phyloP scores from a whole-genome alignment of 2,888 invertebrate species.

The Drosophila peninsularis region DNA sequence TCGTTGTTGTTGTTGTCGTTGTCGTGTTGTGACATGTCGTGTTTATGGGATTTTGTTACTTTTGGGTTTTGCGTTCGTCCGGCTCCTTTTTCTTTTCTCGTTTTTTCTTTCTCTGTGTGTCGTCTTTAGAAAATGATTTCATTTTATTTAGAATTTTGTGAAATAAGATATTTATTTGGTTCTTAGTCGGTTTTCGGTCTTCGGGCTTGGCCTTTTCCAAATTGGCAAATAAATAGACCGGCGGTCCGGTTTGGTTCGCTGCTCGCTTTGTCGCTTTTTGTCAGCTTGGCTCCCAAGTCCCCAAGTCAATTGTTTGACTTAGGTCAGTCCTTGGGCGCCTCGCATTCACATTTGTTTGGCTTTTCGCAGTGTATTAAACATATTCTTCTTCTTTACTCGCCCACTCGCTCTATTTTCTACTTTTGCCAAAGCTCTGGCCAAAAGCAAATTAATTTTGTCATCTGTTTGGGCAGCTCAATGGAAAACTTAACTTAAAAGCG shows the following conservation, averaged over 20 bases:
- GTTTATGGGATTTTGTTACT: conserved; percentile 78
- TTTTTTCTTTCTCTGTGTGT: not conserved
- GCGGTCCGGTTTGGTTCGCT: conserved; percentile 20
- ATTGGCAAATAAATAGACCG: conserved; percentile 78
- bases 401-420: not conserved
- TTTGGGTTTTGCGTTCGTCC: conserved; percentile 33
- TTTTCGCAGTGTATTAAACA: conserved; percentile 39
- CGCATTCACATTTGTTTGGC: conserved; percentile 38
- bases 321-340: conserved; percentile 49
- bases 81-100: conserved; percentile 10
- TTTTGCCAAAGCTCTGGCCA: not conserved
- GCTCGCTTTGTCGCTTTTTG: conserved; percentile 37
- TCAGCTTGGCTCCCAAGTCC: conserved; percentile 20
- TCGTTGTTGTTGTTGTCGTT: conserved; percentile 14
- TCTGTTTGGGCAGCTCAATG: conserved; percentile 31
- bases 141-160: conserved; percentile 69
- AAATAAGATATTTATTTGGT: conserved; percentile 80
- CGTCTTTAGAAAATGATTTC: conserved; percentile 65
- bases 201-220: conserved; percentile 60
- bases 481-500: conserved; percentile 27
- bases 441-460: conserved; percentile 59
- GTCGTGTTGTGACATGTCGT: conserved; percentile 75
- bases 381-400: not conserved
- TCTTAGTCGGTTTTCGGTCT: conserved; percentile 51
- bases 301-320: conserved; percentile 46